Conservation (phyloP, 2,797 vertebrate species). For the Graptemys geographica region DNA sequence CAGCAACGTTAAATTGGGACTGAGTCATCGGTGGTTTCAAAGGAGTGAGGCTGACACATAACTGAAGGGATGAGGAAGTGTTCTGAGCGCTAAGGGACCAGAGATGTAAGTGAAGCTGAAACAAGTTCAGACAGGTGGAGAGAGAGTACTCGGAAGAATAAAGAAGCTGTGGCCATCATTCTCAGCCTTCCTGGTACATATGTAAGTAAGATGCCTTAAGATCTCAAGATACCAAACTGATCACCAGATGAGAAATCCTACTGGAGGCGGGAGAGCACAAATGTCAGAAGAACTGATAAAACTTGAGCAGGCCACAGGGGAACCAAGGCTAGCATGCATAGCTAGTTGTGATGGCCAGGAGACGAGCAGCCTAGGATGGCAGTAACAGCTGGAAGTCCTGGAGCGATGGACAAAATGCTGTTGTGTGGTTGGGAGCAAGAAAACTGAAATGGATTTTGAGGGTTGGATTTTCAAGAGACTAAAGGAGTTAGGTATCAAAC, state of each 20-base stretch:
- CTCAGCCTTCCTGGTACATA: neutral
- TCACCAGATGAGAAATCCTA: neutral
- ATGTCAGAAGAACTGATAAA: neutral
- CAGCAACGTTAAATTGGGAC: neutral
- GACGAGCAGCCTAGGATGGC: neutral
- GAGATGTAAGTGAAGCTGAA: neutral
- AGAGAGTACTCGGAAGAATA: neutral
- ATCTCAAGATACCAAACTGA: neutral
- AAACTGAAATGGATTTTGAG: neutral
- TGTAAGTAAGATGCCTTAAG: neutral
- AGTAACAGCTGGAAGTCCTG: neutral
- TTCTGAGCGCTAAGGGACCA: too few relatives aligned
- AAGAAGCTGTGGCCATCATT: neutral
- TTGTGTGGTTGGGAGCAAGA: neutral
- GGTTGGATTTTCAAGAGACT: neutral
- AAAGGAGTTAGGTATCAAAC: too few relatives aligned
- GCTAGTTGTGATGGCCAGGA: neutral
- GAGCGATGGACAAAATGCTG: neutral
- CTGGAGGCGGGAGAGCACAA: rapidly evolving
- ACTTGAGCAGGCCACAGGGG: neutral
- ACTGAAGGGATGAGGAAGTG: neutral
- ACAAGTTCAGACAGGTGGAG: neutral
- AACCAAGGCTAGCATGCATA: neutral
- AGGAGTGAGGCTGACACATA: neutral
- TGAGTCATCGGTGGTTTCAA: neutral